phyloP scores from a whole-genome alignment of 2,113 vertebrate species.

The Larimichthys polyactis region DNA sequence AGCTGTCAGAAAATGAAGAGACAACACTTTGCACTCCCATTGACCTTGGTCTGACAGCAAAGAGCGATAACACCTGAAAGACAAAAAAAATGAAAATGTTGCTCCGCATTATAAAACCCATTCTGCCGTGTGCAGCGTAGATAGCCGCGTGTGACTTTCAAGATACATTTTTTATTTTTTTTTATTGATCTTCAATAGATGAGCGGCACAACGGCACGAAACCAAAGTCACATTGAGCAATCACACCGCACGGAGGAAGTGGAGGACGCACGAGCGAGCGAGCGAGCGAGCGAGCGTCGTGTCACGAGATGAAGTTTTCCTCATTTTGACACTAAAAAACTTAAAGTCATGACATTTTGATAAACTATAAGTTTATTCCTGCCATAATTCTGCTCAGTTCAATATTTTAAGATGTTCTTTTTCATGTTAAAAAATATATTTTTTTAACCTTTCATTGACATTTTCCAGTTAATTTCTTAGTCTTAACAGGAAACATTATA shows the following conservation, averaged over 20 bases:
- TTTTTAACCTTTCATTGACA: not conserved
- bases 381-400: not conserved
- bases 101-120: not conserved
- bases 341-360: not conserved
- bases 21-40: conserved; percentile 19
- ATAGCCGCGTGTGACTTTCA: not conserved
- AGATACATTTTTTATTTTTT: not conserved
- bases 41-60: conserved; percentile 60
- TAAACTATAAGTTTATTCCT: not conserved
- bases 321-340: not conserved
- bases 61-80: conserved; percentile 30
- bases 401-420: not conserved
- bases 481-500: not conserved
- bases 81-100: not conserved
- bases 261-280: not conserved
- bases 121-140: not conserved
- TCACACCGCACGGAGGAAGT: not conserved
- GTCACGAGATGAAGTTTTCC: no score
- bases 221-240: conserved; percentile 22
- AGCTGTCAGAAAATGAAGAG: conserved; percentile 69
- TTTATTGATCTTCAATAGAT: conserved; percentile 33
- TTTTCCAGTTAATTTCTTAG: not conserved
- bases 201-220: conserved; percentile 9
- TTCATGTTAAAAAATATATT: no score
- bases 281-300: not conserved